Evolutionary conservation across 2,113 vertebrate species (phyloP), one percentile per base, ranked within the genome.

Genomic region (Actinemys pallida): DNA sequence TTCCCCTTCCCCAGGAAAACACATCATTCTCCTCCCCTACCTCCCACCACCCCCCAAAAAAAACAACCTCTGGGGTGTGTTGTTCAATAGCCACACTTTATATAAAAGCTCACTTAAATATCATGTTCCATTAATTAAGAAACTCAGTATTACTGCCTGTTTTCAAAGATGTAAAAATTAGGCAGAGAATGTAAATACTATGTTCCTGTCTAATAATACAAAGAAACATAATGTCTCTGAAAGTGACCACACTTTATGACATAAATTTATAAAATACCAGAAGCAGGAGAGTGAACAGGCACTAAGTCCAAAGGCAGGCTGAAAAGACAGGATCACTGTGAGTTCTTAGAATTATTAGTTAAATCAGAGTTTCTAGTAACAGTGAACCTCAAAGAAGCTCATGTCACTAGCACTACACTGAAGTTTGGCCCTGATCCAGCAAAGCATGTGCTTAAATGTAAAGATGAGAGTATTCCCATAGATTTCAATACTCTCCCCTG

Each of bases 361-460:
- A 56, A 27, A 65, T 65, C 2, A 0, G 56, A 10, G 6, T 29
- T 4, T 56, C 50, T 86, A 1, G 0, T 22, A 45, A 31, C 1
- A 1, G 6, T 1, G 20, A 2, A 19, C 62, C 31, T 65, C 31
- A n/a, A 65, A 65, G 31, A 57, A 57, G 56, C 25, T 57, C 5
- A 47, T 50, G n/a, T 82, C 11, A 16, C 65, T 8, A 39, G 6
- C 10, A 1, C 39, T 10, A 1, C 4, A 10, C 1, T 86, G 84
- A 83, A 83, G 59, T 24, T 92, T 35, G 7, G 10, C 7, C 69
- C 57, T 4, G 5, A 47, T 5, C 7, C 19, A 19, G 29, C 59
- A 69, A 86, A 69, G 42, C 5, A 49, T 52, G 16, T 3, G 5
- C 78, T 94, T 14, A 54, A 54, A 50, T 89, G 27, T n/a, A 47